Evolutionary conservation across 2,888 invertebrate genomes (phyloP).

Genomic region (Mesorhabditis spiculigera): DNA sequence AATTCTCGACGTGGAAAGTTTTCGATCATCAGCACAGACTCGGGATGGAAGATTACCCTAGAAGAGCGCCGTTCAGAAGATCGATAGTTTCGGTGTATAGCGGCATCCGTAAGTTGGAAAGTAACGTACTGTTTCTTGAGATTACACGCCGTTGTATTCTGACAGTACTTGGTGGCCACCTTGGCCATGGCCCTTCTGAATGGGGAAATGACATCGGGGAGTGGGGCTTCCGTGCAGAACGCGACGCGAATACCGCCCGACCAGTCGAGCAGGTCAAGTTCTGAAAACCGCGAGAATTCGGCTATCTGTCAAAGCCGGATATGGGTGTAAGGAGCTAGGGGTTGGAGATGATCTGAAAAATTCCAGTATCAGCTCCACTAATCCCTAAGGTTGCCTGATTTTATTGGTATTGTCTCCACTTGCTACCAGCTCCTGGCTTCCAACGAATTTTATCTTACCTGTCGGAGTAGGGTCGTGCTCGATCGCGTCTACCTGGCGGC

Average conservation of each 20-base stretch:
- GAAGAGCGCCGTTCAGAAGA: slow-evolving; percentile 9
- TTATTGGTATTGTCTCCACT: no score
- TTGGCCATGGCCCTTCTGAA: slow-evolving; percentile 45
- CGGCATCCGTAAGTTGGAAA: not conserved
- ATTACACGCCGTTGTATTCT: slow-evolving; percentile 48
- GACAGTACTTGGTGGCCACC: slow-evolving; percentile 50
- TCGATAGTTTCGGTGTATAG: not conserved
- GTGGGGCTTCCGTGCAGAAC: slow-evolving; percentile 45
- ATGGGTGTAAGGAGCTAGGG: no score
- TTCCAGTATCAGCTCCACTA: no score
- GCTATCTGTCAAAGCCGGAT: no score
- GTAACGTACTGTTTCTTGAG: slow-evolving; percentile 40
- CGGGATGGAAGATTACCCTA: slow-evolving; percentile 42
- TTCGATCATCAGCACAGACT: slow-evolving; percentile 49
- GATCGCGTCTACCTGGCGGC: not conserved
- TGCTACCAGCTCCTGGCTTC: not conserved
- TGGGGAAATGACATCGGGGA: slow-evolving; percentile 45
- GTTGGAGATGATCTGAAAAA: no score
- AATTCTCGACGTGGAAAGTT: slow-evolving; percentile 50
- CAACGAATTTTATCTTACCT: not conserved
- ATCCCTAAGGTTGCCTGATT: no score
- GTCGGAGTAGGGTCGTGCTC: not conserved
- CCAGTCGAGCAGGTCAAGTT: slow-evolving; percentile 53
- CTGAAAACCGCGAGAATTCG: slow-evolving; percentile 20
- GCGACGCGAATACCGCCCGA: slow-evolving; percentile 43